phyloP scores from a whole-genome alignment of 2,888 invertebrate genomes.

The Trissonchulus latispiculum region DNA sequence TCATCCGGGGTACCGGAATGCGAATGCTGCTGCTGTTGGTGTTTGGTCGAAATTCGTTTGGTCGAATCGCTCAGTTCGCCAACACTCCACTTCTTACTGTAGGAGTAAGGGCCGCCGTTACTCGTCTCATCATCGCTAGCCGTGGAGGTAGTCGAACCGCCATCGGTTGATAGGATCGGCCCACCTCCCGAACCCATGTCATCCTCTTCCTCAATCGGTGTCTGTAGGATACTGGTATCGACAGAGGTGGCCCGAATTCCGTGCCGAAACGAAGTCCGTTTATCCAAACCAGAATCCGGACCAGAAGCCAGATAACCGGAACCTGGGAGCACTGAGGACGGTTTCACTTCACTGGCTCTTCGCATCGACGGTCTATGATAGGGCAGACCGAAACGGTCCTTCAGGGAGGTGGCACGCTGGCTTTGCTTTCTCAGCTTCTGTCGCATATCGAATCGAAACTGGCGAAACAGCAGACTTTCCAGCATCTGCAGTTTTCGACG shows the following conservation, averaged over 20 bases:
- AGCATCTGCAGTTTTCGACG: constrained; percentile 79
- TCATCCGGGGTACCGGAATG: background rate
- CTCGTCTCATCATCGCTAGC: background rate
- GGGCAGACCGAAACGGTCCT: constrained; percentile 56
- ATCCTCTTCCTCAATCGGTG: background rate
- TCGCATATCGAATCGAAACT: constrained; percentile 80
- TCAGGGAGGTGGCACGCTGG: constrained; percentile 56
- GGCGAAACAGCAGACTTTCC: constrained; percentile 85
- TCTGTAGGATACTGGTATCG: background rate
- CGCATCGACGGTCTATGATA: background rate
- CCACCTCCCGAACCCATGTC: background rate
- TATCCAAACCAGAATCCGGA: too few relatives aligned
- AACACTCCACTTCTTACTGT: too few relatives aligned
- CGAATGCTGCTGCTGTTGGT: background rate
- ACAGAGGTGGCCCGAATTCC: background rate
- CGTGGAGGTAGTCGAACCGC: background rate
- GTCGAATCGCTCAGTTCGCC: background rate
- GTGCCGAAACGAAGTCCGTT: too few relatives aligned
- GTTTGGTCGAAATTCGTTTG: background rate
- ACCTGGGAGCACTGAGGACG: background rate
- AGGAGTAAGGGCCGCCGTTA: too few relatives aligned
- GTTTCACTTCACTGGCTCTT: background rate
- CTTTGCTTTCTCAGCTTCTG: constrained; percentile 75
- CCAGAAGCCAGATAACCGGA: background rate
- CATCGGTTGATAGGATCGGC: too few relatives aligned